These are phyloP conservation scores for Aphis gossypii DNA, from an alignment of 1,140 invertebrate species.

Conservation along the genomic window DNA sequence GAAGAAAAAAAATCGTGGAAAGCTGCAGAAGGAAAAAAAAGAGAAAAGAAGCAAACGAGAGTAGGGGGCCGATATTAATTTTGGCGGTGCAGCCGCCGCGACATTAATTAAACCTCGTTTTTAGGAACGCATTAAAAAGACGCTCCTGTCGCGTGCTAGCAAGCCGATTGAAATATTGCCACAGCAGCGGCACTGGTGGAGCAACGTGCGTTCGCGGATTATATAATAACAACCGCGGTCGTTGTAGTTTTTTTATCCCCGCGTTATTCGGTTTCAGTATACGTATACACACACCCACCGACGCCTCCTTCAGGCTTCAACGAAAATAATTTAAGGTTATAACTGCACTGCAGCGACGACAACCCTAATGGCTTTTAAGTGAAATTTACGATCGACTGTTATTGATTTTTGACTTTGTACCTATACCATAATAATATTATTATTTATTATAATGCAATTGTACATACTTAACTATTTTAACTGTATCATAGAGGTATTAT, in stretches of 20 bases:
- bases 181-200: slow-evolving; percentile 5
- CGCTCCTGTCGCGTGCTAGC: slow-evolving; percentile 54
- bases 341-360: slow-evolving; percentile 17
- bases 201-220: slow-evolving; percentile 50
- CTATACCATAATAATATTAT: not conserved
- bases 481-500: no score
- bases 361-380: slow-evolving; percentile 49
- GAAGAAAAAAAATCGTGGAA: slow-evolving; percentile 26
- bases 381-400: slow-evolving; percentile 52
- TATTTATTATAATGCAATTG: not conserved
- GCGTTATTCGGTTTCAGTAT: not conserved
- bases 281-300: not conserved
- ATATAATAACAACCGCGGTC: slow-evolving; percentile 51
- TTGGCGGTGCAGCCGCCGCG: slow-evolving; percentile 49
- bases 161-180: slow-evolving; percentile 56
- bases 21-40: not conserved
- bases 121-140: slow-evolving; percentile 58
- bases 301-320: not conserved
- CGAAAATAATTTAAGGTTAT: slow-evolving; percentile 53
- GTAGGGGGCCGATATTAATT: slow-evolving; percentile 52
- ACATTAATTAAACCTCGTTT: slow-evolving; percentile 58
- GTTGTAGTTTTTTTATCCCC: slow-evolving; percentile 36
- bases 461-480: not conserved
- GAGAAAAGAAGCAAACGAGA: slow-evolving; percentile 25
- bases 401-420: not conserved